These are phyloP conservation scores for Danio albolineatus DNA, from an alignment of 2,797 vertebrate genomes.

Conservation along the genomic window DNA sequence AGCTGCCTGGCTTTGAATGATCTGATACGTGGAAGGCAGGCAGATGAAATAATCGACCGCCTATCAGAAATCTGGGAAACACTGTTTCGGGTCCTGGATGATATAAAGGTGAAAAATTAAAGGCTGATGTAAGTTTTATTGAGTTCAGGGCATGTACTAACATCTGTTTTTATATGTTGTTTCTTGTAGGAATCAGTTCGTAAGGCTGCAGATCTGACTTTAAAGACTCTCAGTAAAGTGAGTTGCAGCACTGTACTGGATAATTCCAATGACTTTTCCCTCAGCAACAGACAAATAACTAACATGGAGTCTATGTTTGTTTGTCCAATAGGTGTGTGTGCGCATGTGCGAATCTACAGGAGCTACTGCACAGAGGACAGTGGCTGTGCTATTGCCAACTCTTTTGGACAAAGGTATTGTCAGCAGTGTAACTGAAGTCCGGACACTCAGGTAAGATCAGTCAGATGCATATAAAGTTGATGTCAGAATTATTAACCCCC, in stretches of 20 bases:
- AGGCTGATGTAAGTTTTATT: background rate
- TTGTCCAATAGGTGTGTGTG: slow-evolving; percentile 86
- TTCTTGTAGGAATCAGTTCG: slow-evolving; percentile 91
- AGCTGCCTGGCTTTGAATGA: slow-evolving; percentile 97
- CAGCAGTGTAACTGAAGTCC: slow-evolving; percentile 93
- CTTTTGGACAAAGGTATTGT: slow-evolving; percentile 95
- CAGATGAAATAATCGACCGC: slow-evolving; percentile 91
- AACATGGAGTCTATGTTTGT: background rate
- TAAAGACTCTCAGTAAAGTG: slow-evolving; percentile 99
- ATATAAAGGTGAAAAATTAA: slow-evolving; percentile 89
- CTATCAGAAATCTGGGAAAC: slow-evolving; percentile 97
- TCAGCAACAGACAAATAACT: background rate
- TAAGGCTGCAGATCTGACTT: slow-evolving; percentile 92
- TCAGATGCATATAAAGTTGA: background rate
- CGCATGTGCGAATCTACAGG: slow-evolving; percentile 95
- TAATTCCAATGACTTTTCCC: background rate
- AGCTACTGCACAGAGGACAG: slow-evolving; percentile 86
- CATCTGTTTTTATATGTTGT: slow-evolving; percentile 6
- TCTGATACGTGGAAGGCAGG: slow-evolving; percentile 89
- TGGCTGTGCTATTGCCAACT: slow-evolving; percentile 90
- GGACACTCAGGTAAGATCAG: slow-evolving; percentile 88
- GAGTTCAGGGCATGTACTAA: background rate
- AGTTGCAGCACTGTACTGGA: background rate
- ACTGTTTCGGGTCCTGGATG: slow-evolving; percentile 96
- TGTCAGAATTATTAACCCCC: too few relatives aligned